A percentile compares a stretch with the other conserved stretches of the same genome.
Conservation (phyloP, 1,140 invertebrate species). For the Pogonomyrmex barbatus region DNA sequence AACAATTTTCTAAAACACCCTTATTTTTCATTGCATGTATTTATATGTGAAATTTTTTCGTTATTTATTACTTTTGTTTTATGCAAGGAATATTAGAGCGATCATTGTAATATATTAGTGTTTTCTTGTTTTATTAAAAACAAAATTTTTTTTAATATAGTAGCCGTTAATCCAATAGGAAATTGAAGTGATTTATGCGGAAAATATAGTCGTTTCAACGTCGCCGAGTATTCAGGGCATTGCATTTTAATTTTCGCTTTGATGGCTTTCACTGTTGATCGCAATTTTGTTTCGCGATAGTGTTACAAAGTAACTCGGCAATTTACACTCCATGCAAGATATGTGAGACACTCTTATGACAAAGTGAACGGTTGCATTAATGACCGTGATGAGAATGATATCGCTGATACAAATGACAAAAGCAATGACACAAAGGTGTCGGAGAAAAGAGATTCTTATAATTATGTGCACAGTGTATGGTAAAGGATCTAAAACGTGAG, state of each 20-base stretch:
- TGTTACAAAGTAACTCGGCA: conserved; percentile 29
- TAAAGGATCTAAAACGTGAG: neutral
- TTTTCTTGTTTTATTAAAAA: neutral
- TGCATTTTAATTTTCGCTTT: conserved; percentile 54
- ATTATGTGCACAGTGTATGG: neutral
- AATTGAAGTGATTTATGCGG: conserved; percentile 7
- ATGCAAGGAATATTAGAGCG: neutral
- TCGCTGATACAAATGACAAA: neutral
- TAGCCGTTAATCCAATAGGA: neutral
- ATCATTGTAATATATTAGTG: neutral
- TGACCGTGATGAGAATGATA: conserved; percentile 42
- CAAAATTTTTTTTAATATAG: conserved; percentile 1
- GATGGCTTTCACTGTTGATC: conserved; percentile 43
- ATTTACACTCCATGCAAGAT: conserved; percentile 10
- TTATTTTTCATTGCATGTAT: neutral
- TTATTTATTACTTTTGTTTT: neutral
- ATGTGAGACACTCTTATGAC: conserved; percentile 23
- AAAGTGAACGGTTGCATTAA: conserved; percentile 52
- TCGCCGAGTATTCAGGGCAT: conserved; percentile 13
- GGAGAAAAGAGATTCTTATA: conserved; percentile 6
- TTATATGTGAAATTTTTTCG: neutral
- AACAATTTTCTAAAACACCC: neutral
- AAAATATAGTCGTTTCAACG: conserved; percentile 6
- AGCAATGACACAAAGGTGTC: neutral
- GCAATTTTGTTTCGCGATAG: conserved; percentile 13